Conservation (phyloP, 2,113 vertebrate genomes). For the Platysternon megacephalum region DNA sequence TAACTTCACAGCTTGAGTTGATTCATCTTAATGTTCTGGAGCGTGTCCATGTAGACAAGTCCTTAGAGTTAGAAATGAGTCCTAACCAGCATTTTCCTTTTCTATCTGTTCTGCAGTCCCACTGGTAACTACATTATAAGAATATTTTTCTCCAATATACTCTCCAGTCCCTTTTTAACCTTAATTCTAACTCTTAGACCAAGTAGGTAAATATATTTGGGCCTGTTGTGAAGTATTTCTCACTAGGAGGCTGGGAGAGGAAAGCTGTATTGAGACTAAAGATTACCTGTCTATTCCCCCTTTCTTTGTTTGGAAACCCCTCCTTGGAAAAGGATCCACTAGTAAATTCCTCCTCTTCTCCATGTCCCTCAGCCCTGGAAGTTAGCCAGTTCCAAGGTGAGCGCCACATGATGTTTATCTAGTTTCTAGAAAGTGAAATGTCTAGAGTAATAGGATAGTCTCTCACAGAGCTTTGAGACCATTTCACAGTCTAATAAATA, state of each 20-base stretch:
- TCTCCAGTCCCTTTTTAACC: not conserved
- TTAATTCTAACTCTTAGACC: not conserved
- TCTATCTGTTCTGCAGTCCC: not conserved
- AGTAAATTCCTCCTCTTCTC: not conserved
- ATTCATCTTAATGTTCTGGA: not conserved
- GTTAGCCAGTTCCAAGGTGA: not conserved
- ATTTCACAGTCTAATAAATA: not conserved
- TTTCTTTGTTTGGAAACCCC: not conserved
- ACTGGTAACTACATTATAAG: not conserved
- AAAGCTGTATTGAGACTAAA: not conserved
- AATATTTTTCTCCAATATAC: not conserved
- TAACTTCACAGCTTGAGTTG: not conserved
- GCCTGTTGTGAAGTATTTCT: not conserved
- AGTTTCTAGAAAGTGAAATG: not conserved
- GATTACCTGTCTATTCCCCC: not conserved
- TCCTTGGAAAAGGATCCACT: not conserved
- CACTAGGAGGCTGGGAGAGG: not conserved
- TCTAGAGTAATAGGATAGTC: not conserved
- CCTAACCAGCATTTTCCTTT: not conserved
- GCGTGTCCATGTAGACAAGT: not conserved
- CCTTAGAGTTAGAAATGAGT: not conserved
- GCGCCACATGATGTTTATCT: not conserved
- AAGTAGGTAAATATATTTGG: not conserved
- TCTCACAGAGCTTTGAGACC: not conserved
- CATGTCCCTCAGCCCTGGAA: not conserved